These are phyloP conservation scores for Acanthiza pusilla DNA, from an alignment of 2,797 vertebrate species.

Conservation along the genomic window DNA sequence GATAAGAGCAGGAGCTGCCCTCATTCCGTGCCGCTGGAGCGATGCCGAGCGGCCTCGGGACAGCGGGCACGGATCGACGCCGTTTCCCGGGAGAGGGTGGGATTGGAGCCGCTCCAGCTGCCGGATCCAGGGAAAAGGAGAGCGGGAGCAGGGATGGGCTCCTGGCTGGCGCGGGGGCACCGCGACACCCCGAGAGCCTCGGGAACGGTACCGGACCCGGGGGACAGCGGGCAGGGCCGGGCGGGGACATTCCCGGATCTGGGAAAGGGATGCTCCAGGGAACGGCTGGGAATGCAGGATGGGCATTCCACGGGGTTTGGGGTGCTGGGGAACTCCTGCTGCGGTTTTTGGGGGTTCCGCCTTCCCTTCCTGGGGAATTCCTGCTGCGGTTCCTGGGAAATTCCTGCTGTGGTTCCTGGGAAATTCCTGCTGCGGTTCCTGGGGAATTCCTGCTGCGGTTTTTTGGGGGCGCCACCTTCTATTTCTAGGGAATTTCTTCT, in stretches of 20 bases:
- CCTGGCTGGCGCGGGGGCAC: background rate
- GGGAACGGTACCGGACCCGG: background rate
- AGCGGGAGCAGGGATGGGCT: background rate
- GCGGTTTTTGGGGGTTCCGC: background rate
- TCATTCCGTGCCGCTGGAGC: background rate
- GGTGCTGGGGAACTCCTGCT: background rate
- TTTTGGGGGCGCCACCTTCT: too few relatives aligned
- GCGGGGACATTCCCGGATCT: too few relatives aligned
- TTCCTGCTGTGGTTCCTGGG: too few relatives aligned
- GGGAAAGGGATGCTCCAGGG: background rate
- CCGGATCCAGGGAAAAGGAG: background rate
- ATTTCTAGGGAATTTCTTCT: background rate
- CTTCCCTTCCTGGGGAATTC: background rate
- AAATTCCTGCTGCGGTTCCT: background rate
- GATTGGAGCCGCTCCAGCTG: background rate
- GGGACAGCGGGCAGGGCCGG: too few relatives aligned
- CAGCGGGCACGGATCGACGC: background rate
- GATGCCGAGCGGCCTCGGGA: background rate
- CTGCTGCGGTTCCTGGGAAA: rapidly evolving
- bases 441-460: background rate
- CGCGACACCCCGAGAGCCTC: background rate
- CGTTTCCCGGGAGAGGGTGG: background rate
- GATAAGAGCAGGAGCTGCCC: background rate
- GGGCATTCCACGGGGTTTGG: background rate
- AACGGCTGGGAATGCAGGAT: background rate